A percentile compares a stretch with the other conserved stretches of the same genome.
phyloP scores from a whole-genome alignment of 2,888 invertebrate species.

The Tachina fera region DNA sequence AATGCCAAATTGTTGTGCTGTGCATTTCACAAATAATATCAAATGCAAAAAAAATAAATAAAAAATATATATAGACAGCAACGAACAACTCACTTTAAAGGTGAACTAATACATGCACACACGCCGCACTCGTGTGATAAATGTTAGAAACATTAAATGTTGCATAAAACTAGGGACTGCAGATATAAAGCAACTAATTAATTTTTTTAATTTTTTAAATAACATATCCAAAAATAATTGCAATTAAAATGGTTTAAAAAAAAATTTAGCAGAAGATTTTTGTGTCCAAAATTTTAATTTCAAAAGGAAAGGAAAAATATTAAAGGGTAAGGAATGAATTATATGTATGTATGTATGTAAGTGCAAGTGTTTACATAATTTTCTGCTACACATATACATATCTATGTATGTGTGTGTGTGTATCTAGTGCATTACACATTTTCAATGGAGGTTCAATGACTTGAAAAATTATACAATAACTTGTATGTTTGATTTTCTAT shows the following conservation, averaged over 20 bases:
- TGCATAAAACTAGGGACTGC: conserved; percentile 15
- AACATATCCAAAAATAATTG: conserved; percentile 12
- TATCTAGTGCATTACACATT: conserved; percentile 3
- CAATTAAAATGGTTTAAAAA: conserved; percentile 10
- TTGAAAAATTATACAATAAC: conserved; percentile 31
- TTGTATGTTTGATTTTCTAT: conserved; percentile 33
- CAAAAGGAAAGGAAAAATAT: background rate
- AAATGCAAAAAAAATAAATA: no score
- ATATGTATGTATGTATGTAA: no score
- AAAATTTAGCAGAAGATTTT: background rate
- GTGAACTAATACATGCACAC: no score
- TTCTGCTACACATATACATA: background rate
- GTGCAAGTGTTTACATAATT: no score
- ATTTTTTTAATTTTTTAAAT: background rate
- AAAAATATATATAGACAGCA: no score
- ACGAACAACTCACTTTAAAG: no score
- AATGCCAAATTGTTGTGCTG: no score
- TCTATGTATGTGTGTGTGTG: background rate
- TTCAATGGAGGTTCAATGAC: conserved; percentile 49
- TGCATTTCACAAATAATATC: no score
- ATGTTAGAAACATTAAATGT: no score
- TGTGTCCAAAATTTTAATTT: background rate
- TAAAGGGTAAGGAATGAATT: background rate
- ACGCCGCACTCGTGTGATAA: no score
- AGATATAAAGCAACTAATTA: conserved; percentile 19